Conservation (phyloP, 2,797 vertebrate genomes). For the Eupleurogrammus muticus region DNA sequence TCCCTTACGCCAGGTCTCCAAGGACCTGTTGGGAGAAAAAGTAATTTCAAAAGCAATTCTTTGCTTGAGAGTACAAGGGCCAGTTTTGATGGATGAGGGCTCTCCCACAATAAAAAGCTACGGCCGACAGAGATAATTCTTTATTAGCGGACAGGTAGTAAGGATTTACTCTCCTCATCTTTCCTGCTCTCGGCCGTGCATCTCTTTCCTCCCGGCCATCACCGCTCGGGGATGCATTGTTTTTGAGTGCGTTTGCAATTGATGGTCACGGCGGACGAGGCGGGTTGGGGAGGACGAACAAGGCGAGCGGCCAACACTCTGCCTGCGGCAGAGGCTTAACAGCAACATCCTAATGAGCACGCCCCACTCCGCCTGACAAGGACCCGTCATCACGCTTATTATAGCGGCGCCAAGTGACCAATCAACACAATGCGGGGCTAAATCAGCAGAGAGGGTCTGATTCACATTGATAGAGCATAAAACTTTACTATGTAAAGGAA, state of each 20-base stretch:
- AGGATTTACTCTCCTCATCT: conserved; percentile 80
- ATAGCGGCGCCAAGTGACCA: conserved; percentile 53
- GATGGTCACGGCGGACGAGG: conserved; percentile 31
- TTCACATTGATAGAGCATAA: conserved; percentile 40
- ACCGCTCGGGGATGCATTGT: conserved; percentile 46
- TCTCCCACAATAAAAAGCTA: conserved; percentile 74
- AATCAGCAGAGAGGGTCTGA: conserved; percentile 44
- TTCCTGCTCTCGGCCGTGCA: conserved; percentile 25
- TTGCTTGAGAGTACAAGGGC: conserved; percentile 67
- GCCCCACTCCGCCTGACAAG: conserved; percentile 26
- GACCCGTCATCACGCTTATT: conserved; percentile 55
- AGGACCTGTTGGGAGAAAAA: conserved; percentile 69
- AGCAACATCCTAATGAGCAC: conserved; percentile 61
- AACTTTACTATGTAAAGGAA: conserved; percentile 8
- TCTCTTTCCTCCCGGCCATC: conserved; percentile 32
- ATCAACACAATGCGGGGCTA: conserved; percentile 45
- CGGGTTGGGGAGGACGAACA: conserved; percentile 31
- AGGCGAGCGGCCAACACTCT: conserved; percentile 24
- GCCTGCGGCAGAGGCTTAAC: conserved; percentile 14
- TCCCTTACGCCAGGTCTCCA: conserved; percentile 61
- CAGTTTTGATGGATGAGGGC: conserved; percentile 67
- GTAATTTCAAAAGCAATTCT: conserved; percentile 83
- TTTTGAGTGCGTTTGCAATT: conserved; percentile 30
- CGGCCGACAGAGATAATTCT: conserved; percentile 72
- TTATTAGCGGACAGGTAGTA: conserved; percentile 82